Conservation (phyloP, 2,888 invertebrate genomes). For the Eulithis prunata region DNA sequence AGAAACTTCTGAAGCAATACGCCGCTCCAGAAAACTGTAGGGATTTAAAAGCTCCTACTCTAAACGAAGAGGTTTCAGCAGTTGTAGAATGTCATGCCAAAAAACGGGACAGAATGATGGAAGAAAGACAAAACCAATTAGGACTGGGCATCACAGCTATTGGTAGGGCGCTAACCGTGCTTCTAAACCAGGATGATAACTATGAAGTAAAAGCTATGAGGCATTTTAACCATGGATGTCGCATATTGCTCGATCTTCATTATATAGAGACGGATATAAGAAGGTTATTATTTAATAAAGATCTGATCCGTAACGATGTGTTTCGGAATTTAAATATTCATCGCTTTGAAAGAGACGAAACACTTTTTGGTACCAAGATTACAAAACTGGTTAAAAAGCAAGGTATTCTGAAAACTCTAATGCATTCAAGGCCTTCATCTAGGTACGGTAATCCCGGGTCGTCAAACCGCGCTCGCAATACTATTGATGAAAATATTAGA, state of each 20-base stretch:
- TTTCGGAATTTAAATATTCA: constrained; percentile 22
- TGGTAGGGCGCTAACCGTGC: constrained; percentile 21
- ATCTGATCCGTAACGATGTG: constrained; percentile 17
- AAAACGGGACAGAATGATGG: constrained; percentile 17
- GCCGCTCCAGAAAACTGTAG: constrained; percentile 27
- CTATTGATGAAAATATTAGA: constrained; percentile 1
- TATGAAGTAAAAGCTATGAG: constrained; percentile 20
- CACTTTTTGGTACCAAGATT: constrained; percentile 26
- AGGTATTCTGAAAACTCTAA: constrained; percentile 11
- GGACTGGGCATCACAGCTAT: constrained; percentile 30
- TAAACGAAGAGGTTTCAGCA: constrained; percentile 24
- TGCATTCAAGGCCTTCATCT: constrained; percentile 7
- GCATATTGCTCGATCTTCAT: constrained; percentile 22
- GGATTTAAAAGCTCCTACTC: constrained; percentile 22
- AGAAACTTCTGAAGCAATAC: constrained; percentile 22
- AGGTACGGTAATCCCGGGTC: constrained; percentile 1
- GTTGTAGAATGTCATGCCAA: constrained; percentile 4
- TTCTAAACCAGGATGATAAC: constrained; percentile 16
- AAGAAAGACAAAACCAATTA: constrained; percentile 25
- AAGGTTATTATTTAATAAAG: constrained; percentile 18
- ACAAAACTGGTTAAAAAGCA: constrained; percentile 23
- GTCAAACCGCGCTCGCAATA: constrained; percentile 4
- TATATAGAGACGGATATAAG: constrained; percentile 8
- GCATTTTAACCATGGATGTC: constrained; percentile 26
- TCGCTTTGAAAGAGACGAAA: constrained; percentile 22